Conservation (phyloP, 2,797 vertebrate genomes). For the Aulostomus chinensis region DNA sequence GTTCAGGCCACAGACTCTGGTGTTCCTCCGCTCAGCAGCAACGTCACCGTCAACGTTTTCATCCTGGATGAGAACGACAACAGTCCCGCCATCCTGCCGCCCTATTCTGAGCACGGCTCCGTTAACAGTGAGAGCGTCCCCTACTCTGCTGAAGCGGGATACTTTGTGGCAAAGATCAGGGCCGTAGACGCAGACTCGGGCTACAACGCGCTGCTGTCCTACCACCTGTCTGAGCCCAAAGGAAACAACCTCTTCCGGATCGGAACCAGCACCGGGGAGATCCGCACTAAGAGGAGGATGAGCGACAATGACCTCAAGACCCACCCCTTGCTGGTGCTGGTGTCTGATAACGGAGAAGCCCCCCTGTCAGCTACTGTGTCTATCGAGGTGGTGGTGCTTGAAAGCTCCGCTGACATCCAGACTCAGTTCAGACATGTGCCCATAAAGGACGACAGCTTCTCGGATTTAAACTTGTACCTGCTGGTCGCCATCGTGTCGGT, state of each 20-base stretch:
- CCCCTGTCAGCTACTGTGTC: conserved; percentile 62
- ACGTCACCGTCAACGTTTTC: conserved; percentile 50
- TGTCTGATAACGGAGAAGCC: conserved; percentile 70
- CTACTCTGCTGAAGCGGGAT: conserved; percentile 61
- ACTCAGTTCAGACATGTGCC: conserved; percentile 54
- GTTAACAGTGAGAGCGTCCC: conserved; percentile 59
- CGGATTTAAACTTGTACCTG: conserved; percentile 56
- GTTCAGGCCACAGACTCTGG: conserved; percentile 57
- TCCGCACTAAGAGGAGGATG: conserved; percentile 61
- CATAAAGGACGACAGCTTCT: conserved; percentile 56
- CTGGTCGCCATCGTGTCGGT: conserved; percentile 59
- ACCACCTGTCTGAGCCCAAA: conserved; percentile 56
- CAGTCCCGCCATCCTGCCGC: conserved; percentile 48
- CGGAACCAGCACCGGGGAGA: conserved; percentile 60
- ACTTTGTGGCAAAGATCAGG: conserved; percentile 67
- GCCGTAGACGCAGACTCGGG: conserved; percentile 65
- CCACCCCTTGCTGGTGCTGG: conserved; percentile 63
- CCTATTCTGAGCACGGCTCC: conserved; percentile 59
- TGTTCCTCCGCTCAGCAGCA: conserved; percentile 49
- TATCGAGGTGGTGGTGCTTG: conserved; percentile 66
- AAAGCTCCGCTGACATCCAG: conserved; percentile 44
- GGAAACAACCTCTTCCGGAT: conserved; percentile 62
- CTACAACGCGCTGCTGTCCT: conserved; percentile 64
- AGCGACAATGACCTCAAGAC: conserved; percentile 55
- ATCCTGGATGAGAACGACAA: conserved; percentile 69